Percentiles rank a stretch among this genome's conserved stretches.
Conservation (phyloP, 2,888 invertebrate species). For the Acrobasis consociella region DNA sequence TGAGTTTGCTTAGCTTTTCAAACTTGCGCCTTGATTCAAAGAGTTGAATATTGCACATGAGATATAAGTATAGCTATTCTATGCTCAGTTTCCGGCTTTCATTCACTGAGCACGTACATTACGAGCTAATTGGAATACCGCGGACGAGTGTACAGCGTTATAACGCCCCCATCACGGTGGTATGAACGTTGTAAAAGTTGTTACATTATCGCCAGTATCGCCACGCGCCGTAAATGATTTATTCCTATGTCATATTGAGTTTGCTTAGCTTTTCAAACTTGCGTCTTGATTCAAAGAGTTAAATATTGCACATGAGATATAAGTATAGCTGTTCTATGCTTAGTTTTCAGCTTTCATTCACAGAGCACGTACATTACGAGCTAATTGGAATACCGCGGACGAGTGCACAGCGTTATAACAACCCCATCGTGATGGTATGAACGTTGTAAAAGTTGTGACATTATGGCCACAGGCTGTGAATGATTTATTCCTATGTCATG, state of each 20-base stretch:
- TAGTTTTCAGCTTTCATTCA: background rate
- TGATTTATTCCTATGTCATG: too few species aligned
- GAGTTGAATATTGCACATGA: too few species aligned
- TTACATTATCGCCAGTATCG: slow-evolving; percentile 6
- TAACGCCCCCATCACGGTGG: background rate
- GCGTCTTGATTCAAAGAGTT: too few species aligned
- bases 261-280: too few species aligned
- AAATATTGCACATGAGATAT: too few species aligned
- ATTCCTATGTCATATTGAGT: background rate
- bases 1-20: background rate
- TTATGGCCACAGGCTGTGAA: too few species aligned
- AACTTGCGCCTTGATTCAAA: too few species aligned
- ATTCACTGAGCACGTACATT: slow-evolving; percentile 11
- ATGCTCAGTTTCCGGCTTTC: background rate
- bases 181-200: slow-evolving; percentile 10
- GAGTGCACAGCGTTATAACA: slow-evolving; percentile 1
- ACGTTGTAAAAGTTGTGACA: slow-evolving; percentile 13
- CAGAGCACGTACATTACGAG: slow-evolving; percentile 10
- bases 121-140: slow-evolving; percentile 13
- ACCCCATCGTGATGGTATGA: background rate
- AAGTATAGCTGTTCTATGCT: too few species aligned
- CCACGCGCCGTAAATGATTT: slow-evolving; percentile 19
- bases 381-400: slow-evolving; percentile 10
- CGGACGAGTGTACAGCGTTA: slow-evolving; percentile 1
- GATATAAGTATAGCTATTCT: too few species aligned